Percentiles rank a stretch among this genome's conserved stretches.
phyloP scores from a whole-genome alignment of 2,113 vertebrate species.

The Opisthocomus hoazin region DNA sequence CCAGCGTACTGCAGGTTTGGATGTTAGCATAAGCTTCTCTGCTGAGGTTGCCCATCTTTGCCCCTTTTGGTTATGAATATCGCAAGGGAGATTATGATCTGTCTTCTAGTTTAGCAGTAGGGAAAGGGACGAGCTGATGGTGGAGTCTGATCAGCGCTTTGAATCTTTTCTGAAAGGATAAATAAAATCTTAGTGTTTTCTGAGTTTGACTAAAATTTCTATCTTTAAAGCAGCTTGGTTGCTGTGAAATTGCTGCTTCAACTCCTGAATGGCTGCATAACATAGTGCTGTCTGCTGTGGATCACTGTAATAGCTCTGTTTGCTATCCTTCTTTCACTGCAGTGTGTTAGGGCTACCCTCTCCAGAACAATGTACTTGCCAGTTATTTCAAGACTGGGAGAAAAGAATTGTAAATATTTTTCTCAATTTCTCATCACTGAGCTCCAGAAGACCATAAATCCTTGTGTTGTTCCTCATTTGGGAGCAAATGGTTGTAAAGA shows the following conservation, averaged over 20 bases:
- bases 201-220: conserved; percentile 61
- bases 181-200: conserved; percentile 66
- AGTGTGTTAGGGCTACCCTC: conserved; percentile 8
- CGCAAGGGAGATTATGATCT: conserved; percentile 48
- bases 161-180: conserved; percentile 66
- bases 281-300: conserved; percentile 3
- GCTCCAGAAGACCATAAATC: conserved; percentile 28
- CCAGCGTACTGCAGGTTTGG: conserved; percentile 10
- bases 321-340: conserved; percentile 35
- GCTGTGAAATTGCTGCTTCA: conserved; percentile 58
- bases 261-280: conserved; percentile 16
- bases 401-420: conserved; percentile 35
- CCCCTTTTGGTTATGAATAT: conserved; percentile 37
- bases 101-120: conserved; percentile 60
- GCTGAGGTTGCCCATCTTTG: conserved; percentile 52
- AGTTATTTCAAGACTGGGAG: background rate
- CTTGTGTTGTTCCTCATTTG: conserved; percentile 18
- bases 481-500: background rate
- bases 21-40: conserved; percentile 27
- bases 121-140: conserved; percentile 48
- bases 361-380: background rate
- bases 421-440: background rate
- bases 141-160: conserved; percentile 59
- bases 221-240: conserved; percentile 61
- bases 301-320: conserved; percentile 26